Evolutionary conservation across 2,113 vertebrate species (phyloP).

Genomic region (Penelope pileata): DNA sequence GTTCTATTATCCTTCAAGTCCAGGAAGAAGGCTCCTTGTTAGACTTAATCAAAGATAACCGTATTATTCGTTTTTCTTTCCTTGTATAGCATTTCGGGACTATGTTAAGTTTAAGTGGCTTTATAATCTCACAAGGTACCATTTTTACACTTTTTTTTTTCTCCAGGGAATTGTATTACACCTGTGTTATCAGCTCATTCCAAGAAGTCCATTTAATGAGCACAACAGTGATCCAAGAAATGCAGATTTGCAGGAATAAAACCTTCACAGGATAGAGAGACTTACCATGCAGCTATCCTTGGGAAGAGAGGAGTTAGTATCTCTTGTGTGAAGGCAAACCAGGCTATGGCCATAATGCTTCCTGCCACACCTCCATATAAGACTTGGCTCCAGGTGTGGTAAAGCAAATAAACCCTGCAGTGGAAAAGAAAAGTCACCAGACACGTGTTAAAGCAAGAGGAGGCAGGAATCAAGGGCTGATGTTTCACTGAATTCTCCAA

Average conservation of each 20-base stretch:
- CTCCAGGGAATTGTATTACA: background rate
- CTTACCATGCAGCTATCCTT: constrained; percentile 97
- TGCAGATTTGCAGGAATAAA: background rate
- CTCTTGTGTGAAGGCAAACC: constrained; percentile 97
- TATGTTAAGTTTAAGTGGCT: background rate
- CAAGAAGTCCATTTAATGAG: background rate
- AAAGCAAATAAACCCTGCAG: constrained; percentile 94
- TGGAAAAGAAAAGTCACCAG: constrained; percentile 17
- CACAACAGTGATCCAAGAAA: background rate
- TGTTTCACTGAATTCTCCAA: background rate
- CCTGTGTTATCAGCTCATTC: background rate
- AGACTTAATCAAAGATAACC: background rate
- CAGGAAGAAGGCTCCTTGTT: background rate
- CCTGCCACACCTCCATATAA: constrained; percentile 91
- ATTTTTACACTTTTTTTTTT: background rate
- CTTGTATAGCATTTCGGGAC: background rate
- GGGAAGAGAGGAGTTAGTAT: constrained; percentile 96
- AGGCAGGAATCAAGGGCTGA: background rate
- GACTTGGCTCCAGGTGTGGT: constrained; percentile 98
- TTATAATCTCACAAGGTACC: background rate
- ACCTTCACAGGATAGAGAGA: background rate
- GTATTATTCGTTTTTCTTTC: background rate
- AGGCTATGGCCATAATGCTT: constrained; percentile 87
- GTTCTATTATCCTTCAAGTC: background rate
- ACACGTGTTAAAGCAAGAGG: background rate